Evolutionary conservation across 1,140 invertebrate species (phyloP), one percentile per base, ranked within the genome.

Genomic region (Anoplolepis gracilipes): DNA sequence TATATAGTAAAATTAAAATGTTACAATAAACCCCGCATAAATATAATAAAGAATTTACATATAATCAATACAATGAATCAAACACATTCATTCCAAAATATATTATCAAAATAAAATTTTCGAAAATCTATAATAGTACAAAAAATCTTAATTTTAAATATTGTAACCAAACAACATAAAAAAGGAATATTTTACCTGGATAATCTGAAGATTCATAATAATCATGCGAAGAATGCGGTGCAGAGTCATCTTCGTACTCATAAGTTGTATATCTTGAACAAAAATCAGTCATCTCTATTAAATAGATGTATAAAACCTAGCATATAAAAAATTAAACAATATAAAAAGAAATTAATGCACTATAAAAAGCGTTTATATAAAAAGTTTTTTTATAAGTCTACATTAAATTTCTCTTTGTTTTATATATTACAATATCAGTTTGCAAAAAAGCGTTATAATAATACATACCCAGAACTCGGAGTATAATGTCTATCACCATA

Each of bases 181-280:
- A 36, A 55, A 55, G 59, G 64, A 57, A 42, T 84, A 85, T 22
- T 81, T 93, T 94, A 95, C 94, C 94, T 92, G 94, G 92, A 91
- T 94, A 95, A 72, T 95, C 94, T 19, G 94, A 91, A 19, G 92
- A 82, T 69, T 95, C 94, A 67, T 95, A 95, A 89, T 95, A 95
- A 67, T 95, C 94, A 69, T 94, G 94, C 6, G 93, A 94, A 30
- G 93, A 94, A 39, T 92, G 90, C 2, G 94, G 94, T 0, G 91
- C 93, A 16, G 92, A 30, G 8, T 95, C 94, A 57, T 95, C 94
- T n/a, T 95, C 94, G 70, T 95, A 95, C 19, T 95, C 94, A 49
- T 94, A 95, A 28, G 93, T 89, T 33, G 89, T 88, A 33, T 94
- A 94, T 84, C 93, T 92, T 62, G 88, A 92, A 61, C 88, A 92